These are phyloP conservation scores for Halichoerus grypus DNA, from an alignment of 2,113 vertebrate species.

Conservation along the genomic window DNA sequence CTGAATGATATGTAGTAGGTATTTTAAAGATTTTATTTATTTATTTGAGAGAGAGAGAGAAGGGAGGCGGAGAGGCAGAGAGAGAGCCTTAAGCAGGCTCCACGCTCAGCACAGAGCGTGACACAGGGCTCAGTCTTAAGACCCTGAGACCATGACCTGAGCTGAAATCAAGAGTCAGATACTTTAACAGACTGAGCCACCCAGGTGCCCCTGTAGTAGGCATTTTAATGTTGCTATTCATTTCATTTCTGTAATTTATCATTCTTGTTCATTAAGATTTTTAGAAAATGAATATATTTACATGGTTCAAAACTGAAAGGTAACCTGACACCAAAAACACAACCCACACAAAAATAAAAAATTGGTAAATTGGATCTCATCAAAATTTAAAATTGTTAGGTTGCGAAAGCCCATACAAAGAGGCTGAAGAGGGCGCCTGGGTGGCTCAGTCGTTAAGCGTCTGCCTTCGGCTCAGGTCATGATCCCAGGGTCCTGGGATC, in stretches of 20 bases:
- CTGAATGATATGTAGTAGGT: neutral
- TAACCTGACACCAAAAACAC: neutral
- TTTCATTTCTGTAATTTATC: neutral
- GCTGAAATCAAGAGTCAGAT: neutral
- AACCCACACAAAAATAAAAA: neutral
- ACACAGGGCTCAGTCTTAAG: neutral
- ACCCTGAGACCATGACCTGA: neutral
- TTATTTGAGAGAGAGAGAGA: neutral
- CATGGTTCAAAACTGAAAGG: conserved; percentile 25
- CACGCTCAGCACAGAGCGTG: neutral
- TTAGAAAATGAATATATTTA: neutral
- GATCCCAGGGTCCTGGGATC: no score
- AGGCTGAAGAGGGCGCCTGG: neutral
- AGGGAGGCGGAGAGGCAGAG: neutral
- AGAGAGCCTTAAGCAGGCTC: neutral
- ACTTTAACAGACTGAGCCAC: neutral
- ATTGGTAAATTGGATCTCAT: neutral
- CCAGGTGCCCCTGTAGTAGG: neutral
- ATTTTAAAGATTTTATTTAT: neutral
- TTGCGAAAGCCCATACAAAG: neutral
- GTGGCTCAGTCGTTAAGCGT: no score
- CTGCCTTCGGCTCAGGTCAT: no score
- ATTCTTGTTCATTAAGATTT: neutral
- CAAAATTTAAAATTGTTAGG: neutral
- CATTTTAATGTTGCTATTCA: neutral